Evolutionary conservation across 2,113 vertebrate genomes (phyloP).

Genomic region (Saguinus imperator): DNA sequence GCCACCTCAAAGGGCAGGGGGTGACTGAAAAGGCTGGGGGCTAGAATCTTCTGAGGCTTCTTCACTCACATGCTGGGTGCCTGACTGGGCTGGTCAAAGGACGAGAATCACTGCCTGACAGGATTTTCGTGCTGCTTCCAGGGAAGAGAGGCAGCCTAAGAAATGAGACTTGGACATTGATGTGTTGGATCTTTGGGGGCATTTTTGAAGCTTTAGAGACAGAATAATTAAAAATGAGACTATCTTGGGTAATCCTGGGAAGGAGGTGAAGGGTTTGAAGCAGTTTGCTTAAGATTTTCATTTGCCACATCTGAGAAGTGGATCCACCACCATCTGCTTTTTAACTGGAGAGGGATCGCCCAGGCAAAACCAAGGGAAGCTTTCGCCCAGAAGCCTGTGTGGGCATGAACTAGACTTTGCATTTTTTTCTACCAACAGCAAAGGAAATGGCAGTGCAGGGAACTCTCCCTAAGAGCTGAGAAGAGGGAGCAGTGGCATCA

Average conservation of each 20-base stretch:
- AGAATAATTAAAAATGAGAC: not conserved
- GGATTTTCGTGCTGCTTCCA: not conserved
- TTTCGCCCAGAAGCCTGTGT: not conserved
- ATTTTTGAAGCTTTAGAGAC: not conserved
- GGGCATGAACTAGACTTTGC: not conserved
- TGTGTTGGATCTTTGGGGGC: not conserved
- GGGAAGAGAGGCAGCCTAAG: not conserved
- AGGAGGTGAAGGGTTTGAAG: not conserved
- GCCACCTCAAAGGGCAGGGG: not conserved
- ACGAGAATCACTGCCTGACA: rapidly evolving
- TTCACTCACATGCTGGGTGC: not conserved
- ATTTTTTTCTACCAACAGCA: not conserved
- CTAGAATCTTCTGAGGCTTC: not conserved
- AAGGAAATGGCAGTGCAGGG: not conserved
- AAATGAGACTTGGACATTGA: not conserved
- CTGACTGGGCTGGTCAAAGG: not conserved
- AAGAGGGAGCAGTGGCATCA: not conserved
- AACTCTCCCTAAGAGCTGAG: not conserved
- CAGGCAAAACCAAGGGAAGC: rapidly evolving
- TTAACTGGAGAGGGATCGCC: not conserved
- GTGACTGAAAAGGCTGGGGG: not conserved
- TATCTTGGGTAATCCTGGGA: not conserved
- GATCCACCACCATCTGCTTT: not conserved
- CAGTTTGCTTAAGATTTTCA: not conserved
- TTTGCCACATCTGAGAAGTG: not conserved